Percentiles rank a stretch among this genome's conserved stretches.
These are phyloP conservation scores for Drosophila barbarae DNA, from an alignment of 2,888 invertebrate species.

Conservation along the genomic window DNA sequence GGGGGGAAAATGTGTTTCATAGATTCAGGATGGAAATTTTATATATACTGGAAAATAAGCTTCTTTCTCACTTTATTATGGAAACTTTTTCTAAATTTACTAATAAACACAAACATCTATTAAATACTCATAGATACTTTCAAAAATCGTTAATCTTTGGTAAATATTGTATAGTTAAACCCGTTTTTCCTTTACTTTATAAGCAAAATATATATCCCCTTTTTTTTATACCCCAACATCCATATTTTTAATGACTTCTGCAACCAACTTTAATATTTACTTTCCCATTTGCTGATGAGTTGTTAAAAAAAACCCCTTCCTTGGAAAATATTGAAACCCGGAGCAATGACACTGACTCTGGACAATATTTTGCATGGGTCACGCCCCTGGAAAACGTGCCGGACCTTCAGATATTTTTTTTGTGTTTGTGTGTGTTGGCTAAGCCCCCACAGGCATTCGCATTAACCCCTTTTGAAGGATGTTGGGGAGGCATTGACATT, in stretches of 20 bases:
- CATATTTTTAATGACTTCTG: background rate
- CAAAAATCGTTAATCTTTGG: too few relatives aligned
- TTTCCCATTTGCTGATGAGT: slow-evolving; percentile 2
- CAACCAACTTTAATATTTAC: slow-evolving; percentile 7
- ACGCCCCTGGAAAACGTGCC: slow-evolving; percentile 62
- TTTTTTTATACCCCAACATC: background rate
- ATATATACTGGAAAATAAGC: background rate
- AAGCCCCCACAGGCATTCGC: slow-evolving; percentile 25
- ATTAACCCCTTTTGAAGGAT: slow-evolving; percentile 37
- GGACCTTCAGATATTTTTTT: slow-evolving; percentile 50
- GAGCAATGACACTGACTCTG: slow-evolving; percentile 50
- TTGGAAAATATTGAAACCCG: background rate
- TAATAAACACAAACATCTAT: too few relatives aligned
- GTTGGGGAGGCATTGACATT: slow-evolving; percentile 50
- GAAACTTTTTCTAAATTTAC: too few relatives aligned
- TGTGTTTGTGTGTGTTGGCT: slow-evolving; percentile 16
- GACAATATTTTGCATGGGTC: slow-evolving; percentile 52
- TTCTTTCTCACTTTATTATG: too few relatives aligned
- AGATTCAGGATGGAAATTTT: too few relatives aligned
- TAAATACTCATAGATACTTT: too few relatives aligned
- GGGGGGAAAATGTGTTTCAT: background rate
- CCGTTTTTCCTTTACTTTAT: too few relatives aligned
- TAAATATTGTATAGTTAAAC: too few relatives aligned
- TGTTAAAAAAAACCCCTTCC: background rate
- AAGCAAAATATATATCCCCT: too few relatives aligned